phyloP scores from a whole-genome alignment of 2,797 vertebrate genomes.

The Oryzias dopingdopingensis region DNA sequence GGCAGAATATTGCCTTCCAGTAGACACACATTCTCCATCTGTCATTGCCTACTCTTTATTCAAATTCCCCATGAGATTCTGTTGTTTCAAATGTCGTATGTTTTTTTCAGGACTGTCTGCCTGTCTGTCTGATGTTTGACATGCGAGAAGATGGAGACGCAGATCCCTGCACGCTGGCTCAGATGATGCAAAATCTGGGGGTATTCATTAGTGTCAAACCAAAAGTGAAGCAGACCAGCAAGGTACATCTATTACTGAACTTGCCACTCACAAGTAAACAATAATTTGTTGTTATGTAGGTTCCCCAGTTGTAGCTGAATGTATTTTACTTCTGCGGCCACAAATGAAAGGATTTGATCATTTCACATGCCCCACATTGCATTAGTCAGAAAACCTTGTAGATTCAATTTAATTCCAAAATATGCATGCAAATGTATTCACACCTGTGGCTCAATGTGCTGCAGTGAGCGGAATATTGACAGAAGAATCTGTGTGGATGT shows the following conservation, averaged over 20 bases:
- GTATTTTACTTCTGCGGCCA: neutral
- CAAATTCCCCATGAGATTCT: slow-evolving; percentile 1
- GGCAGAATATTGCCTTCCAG: neutral
- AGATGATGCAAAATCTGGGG: slow-evolving; percentile 81
- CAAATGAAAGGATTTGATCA: neutral
- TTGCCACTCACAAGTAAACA: neutral
- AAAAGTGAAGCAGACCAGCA: slow-evolving; percentile 81
- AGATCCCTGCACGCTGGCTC: slow-evolving; percentile 72
- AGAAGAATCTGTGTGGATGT: slow-evolving; percentile 20
- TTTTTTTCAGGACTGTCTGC: slow-evolving; percentile 77
- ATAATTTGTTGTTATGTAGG: neutral
- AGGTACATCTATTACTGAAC: slow-evolving; percentile 60
- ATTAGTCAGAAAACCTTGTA: slow-evolving; percentile 8
- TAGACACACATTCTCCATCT: neutral
- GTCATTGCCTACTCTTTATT: neutral
- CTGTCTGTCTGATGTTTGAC: slow-evolving; percentile 84
- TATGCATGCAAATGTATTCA: slow-evolving; percentile 16
- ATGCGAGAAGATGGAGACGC: slow-evolving; percentile 78
- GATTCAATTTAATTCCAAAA: slow-evolving; percentile 11
- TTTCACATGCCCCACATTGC: slow-evolving; percentile 2
- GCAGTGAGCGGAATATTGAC: slow-evolving; percentile 27
- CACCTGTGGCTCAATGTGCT: slow-evolving; percentile 10
- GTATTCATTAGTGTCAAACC: slow-evolving; percentile 83
- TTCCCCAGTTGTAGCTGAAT: neutral
- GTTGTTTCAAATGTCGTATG: neutral